Conservation (phyloP, 2,113 vertebrate genomes). For the Phasianus colchicus region DNA sequence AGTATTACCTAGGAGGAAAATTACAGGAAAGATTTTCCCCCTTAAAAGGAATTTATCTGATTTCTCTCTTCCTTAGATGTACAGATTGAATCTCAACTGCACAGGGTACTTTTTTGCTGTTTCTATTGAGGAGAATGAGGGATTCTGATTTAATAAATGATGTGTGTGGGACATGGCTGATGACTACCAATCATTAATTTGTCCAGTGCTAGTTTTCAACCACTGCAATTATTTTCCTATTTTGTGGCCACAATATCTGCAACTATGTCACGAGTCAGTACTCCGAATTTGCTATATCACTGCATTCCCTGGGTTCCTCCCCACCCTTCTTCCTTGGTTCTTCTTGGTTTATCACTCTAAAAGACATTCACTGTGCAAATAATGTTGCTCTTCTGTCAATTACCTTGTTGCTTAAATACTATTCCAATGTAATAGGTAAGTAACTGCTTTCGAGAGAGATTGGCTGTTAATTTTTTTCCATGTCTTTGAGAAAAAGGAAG, state of each 20-base stretch:
- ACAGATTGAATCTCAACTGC: slow-evolving; percentile 44
- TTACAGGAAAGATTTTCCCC: slow-evolving; percentile 16
- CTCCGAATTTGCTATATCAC: slow-evolving; percentile 53
- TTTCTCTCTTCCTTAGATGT: slow-evolving; percentile 39
- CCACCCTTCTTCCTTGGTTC: not conserved
- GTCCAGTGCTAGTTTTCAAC: slow-evolving; percentile 44
- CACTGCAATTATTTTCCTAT: slow-evolving; percentile 61
- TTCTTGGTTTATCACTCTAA: slow-evolving; percentile 38
- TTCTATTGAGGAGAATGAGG: slow-evolving; percentile 27
- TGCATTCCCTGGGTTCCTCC: not conserved
- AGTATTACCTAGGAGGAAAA: slow-evolving; percentile 25
- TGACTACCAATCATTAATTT: slow-evolving; percentile 57
- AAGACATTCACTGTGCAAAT: slow-evolving; percentile 65
- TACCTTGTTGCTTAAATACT: slow-evolving; percentile 44
- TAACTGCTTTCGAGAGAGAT: slow-evolving; percentile 28
- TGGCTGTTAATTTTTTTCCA: not conserved
- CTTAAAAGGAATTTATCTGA: slow-evolving; percentile 58
- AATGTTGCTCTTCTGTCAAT: slow-evolving; percentile 49
- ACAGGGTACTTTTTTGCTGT: slow-evolving; percentile 40
- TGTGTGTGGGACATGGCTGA: slow-evolving; percentile 41
- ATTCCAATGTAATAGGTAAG: slow-evolving; percentile 27
- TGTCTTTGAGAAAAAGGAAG: not conserved
- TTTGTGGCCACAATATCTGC: slow-evolving; percentile 35
- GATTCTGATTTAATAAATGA: slow-evolving; percentile 61
- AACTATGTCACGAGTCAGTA: slow-evolving; percentile 44